A percentile compares a stretch with the other conserved stretches of the same genome.
Conservation (phyloP, 2,797 vertebrate genomes). For the Acrossocheilus wenchowensis region DNA sequence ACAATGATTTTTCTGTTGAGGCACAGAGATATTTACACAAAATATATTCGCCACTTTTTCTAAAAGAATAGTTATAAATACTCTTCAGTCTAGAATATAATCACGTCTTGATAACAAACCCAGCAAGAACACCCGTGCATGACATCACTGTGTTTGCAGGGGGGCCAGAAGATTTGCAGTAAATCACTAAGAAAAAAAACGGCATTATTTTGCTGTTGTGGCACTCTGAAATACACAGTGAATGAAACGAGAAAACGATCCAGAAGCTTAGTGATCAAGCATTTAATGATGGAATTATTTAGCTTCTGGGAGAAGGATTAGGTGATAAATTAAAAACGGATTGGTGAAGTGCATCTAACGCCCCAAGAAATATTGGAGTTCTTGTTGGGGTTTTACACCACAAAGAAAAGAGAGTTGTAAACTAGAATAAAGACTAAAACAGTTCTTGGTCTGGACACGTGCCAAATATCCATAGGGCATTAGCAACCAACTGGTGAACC, state of each 20-base stretch:
- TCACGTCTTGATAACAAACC: neutral
- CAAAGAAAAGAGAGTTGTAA: conserved; percentile 83
- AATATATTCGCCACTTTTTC: neutral
- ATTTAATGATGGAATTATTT: conserved; percentile 65
- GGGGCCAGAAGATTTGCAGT: neutral
- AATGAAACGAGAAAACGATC: conserved; percentile 24
- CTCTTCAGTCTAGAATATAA: neutral
- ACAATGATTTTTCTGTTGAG: neutral
- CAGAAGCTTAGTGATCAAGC: conserved; percentile 58
- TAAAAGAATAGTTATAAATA: neutral
- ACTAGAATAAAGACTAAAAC: conserved; percentile 80
- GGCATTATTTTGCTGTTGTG: conserved; percentile 10
- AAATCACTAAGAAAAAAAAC: neutral
- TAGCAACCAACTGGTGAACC: conserved; percentile 99
- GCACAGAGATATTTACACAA: neutral
- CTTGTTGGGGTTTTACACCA: conserved; percentile 81
- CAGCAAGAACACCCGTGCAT: neutral
- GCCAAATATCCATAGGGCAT: conserved; percentile 98
- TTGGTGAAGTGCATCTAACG: conserved; percentile 67
- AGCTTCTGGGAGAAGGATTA: conserved; percentile 61
- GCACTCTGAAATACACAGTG: conserved; percentile 24
- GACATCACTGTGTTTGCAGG: conserved; percentile 27
- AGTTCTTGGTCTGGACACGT: conserved; percentile 77
- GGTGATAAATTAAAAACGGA: conserved; percentile 57
- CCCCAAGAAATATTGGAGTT: conserved; percentile 70